Conservation (phyloP, 2,113 vertebrate species). For the Nibea albiflora region DNA sequence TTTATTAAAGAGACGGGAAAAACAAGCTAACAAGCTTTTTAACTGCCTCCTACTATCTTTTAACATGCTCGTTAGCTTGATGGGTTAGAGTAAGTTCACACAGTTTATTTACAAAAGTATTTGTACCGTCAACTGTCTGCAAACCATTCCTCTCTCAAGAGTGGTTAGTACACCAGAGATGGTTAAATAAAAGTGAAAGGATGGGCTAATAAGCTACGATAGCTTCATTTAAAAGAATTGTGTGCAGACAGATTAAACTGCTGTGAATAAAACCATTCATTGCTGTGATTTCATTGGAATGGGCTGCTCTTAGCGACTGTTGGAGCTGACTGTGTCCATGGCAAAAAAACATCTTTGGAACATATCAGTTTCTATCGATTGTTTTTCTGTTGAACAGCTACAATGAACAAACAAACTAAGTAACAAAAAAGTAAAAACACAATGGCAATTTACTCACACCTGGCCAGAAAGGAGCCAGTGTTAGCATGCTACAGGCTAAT, state of each 20-base stretch:
- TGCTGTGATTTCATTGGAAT: neutral
- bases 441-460: neutral
- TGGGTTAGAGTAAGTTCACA: too few species aligned
- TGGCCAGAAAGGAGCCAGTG: neutral
- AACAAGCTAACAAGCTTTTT: neutral
- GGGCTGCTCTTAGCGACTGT: neutral
- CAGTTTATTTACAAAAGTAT: neutral
- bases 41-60: too few species aligned
- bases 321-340: neutral
- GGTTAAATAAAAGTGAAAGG: neutral
- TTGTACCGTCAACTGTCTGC: neutral
- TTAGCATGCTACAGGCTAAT: conserved; percentile 7
- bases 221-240: neutral
- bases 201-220: neutral
- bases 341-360: neutral
- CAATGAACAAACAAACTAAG: neutral
- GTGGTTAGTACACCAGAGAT: neutral
- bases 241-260: too few species aligned
- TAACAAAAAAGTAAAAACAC: neutral
- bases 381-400: neutral
- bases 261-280: neutral
- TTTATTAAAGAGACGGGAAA: neutral
- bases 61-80: neutral
- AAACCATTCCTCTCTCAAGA: too few species aligned
- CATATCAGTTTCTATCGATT: neutral